phyloP scores from a whole-genome alignment of 2,113 vertebrate species.

The Lycaon pictus region DNA sequence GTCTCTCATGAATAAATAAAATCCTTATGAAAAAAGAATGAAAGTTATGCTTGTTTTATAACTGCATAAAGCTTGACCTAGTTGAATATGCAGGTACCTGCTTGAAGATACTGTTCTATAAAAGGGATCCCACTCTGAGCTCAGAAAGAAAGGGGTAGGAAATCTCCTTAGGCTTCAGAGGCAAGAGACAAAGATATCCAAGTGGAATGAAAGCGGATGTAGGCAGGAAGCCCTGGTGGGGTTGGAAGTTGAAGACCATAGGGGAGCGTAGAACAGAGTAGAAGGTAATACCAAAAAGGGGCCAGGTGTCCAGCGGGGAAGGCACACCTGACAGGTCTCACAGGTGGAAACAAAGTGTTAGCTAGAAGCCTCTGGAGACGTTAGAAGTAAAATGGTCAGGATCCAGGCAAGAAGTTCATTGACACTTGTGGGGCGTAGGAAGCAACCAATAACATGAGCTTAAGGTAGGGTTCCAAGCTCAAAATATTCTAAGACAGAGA shows the following conservation, averaged over 20 bases:
- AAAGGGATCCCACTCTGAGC: slow-evolving; percentile 14
- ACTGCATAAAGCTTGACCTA: neutral
- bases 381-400: neutral
- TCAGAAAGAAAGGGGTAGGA: neutral
- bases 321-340: neutral
- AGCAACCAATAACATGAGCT: neutral
- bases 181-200: neutral
- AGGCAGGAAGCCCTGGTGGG: neutral
- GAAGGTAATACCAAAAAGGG: neutral
- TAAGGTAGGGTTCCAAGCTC: neutral
- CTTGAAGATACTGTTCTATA: slow-evolving; percentile 30
- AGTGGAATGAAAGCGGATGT: neutral
- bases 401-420: neutral
- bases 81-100: neutral
- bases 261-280: neutral
- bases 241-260: neutral
- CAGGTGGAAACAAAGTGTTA: neutral
- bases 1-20: too few species aligned
- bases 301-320: neutral
- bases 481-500: slow-evolving; percentile 7
- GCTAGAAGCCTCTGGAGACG: neutral
- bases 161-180: neutral
- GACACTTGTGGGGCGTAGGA: neutral
- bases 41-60: slow-evolving; percentile 36
- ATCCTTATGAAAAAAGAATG: neutral